phyloP scores from a whole-genome alignment of 2,888 invertebrate species.

The Drosophila longiperda region DNA sequence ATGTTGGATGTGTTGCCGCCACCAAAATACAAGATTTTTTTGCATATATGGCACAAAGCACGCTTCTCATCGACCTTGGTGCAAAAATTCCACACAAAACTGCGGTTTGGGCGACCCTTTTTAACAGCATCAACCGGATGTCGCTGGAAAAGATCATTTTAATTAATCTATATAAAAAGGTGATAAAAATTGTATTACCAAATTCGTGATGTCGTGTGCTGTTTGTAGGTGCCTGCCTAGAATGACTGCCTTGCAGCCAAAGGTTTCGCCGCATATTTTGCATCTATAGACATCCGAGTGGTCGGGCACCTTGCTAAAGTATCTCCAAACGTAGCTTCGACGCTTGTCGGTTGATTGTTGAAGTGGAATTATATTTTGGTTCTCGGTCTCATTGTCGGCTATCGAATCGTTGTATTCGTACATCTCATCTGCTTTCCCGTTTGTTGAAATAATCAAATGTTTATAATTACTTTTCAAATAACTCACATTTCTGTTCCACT shows the following conservation, averaged over 20 bases:
- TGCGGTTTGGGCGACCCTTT: slow-evolving; percentile 68
- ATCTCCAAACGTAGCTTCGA: slow-evolving; percentile 73
- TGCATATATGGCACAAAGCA: slow-evolving; percentile 74
- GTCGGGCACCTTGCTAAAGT: slow-evolving; percentile 62
- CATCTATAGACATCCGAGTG: slow-evolving; percentile 60
- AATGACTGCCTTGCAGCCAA: slow-evolving; percentile 68
- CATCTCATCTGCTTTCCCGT: slow-evolving; percentile 12
- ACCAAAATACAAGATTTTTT: slow-evolving; percentile 73
- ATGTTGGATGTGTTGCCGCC: slow-evolving; percentile 78
- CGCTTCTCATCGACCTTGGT: slow-evolving; percentile 73
- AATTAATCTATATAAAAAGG: background rate
- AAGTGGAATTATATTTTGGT: slow-evolving; percentile 40
- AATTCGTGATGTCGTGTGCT: slow-evolving; percentile 55
- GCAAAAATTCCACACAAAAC: slow-evolving; percentile 80
- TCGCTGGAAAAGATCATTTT: background rate
- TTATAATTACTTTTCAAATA: slow-evolving; percentile 11
- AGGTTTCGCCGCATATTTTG: slow-evolving; percentile 67
- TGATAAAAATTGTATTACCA: background rate
- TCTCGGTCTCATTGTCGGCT: slow-evolving; percentile 38
- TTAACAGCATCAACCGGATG: slow-evolving; percentile 38
- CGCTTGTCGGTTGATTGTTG: slow-evolving; percentile 22
- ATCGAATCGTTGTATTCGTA: slow-evolving; percentile 44
- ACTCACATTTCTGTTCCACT: slow-evolving; percentile 31
- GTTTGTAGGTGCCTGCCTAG: slow-evolving; percentile 67
- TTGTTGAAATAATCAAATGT: background rate